Percentiles rank a stretch among this genome's conserved stretches.
phyloP scores from a whole-genome alignment of 1,140 invertebrate species.

The Epicauta chinensis region DNA sequence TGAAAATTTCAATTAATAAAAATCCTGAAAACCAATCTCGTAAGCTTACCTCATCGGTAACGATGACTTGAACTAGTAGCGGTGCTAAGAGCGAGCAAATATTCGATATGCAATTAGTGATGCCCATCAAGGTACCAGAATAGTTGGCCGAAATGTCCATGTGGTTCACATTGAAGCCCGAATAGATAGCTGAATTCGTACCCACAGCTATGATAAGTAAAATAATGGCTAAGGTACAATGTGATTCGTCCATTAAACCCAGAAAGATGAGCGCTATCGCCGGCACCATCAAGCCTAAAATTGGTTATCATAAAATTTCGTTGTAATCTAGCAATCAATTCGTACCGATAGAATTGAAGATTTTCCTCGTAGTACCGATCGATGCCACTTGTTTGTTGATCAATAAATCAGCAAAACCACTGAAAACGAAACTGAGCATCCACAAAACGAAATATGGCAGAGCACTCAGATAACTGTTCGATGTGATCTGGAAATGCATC shows the following conservation, averaged over 20 bases:
- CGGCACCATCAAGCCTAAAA: slow-evolving; percentile 50
- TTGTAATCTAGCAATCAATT: not conserved
- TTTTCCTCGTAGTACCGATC: slow-evolving; percentile 53
- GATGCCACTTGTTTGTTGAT: slow-evolving; percentile 49
- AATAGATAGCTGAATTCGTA: slow-evolving; percentile 64
- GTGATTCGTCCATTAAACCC: slow-evolving; percentile 49
- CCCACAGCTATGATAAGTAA: slow-evolving; percentile 65
- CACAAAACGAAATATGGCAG: slow-evolving; percentile 74
- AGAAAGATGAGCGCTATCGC: slow-evolving; percentile 55
- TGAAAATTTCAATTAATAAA: slow-evolving; percentile 29
- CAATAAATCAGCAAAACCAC: slow-evolving; percentile 56
- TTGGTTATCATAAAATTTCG: not conserved
- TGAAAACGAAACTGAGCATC: slow-evolving; percentile 58
- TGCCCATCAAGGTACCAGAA: slow-evolving; percentile 65
- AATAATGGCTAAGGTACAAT: slow-evolving; percentile 49
- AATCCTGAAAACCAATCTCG: not conserved
- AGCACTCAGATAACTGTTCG: slow-evolving; percentile 61
- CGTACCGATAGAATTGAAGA: slow-evolving; percentile 58
- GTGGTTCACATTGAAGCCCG: slow-evolving; percentile 62
- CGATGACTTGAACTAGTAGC: slow-evolving; percentile 55
- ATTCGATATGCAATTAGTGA: slow-evolving; percentile 69
- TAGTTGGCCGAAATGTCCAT: slow-evolving; percentile 66
- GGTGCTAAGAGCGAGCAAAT: slow-evolving; percentile 65
- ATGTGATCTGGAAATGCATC: slow-evolving; percentile 69
- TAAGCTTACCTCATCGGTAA: slow-evolving; percentile 53